Evolutionary conservation across 2,113 vertebrate species (phyloP), one percentile per base, ranked within the genome.

Genomic region (Nannospalax galili): DNA sequence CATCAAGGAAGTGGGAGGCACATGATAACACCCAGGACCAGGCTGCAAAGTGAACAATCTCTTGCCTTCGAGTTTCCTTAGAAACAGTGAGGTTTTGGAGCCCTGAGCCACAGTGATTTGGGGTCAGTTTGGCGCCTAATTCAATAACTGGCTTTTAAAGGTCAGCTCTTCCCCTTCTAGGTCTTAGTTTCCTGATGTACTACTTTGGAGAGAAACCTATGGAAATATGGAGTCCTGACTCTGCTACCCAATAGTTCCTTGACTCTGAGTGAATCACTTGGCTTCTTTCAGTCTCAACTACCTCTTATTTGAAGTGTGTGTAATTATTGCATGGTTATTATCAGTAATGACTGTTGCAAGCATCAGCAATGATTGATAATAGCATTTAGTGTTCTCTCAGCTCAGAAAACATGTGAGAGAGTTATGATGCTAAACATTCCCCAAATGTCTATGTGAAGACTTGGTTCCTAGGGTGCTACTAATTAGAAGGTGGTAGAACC

Each of bases 281-380:
- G 52, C 14, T 92, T 87, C 75, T 73, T 67, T 90, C 26, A 11
- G 17, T 65, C 80, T 88, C 70, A 4, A 28, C 58, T 90, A 67
- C 75, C 74, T 82, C 26, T 80, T 79, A n/a, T 58, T 81, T 93
- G 69, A 96, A 92, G 82, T 78, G 7, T 73, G 12, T 45, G 19
- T 64, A 77, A 74, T 75, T 77, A 48, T 1, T 84, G n/a, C 60
- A 26, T 56, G 42, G 42, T 65, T 3, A 17, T 45, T 52, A n/a
- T 73, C 75, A 52, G 19, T 70, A 72, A 72, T 84, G n/a, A 90
- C 8, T 67, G 52, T 20, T 85, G 56, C 11, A 70, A 72, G n/a
- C 7, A 92, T 7, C 7, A 84, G 60, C 20, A 85, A 79, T 79
- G 2, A 88, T 69, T 81, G 75, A 58, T 37, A 56, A 91, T 7